A percentile compares a stretch with the other conserved stretches of the same genome.
Evolutionary conservation across 2,113 vertebrate genomes (phyloP).

Genomic region (Orthonyx spaldingii): DNA sequence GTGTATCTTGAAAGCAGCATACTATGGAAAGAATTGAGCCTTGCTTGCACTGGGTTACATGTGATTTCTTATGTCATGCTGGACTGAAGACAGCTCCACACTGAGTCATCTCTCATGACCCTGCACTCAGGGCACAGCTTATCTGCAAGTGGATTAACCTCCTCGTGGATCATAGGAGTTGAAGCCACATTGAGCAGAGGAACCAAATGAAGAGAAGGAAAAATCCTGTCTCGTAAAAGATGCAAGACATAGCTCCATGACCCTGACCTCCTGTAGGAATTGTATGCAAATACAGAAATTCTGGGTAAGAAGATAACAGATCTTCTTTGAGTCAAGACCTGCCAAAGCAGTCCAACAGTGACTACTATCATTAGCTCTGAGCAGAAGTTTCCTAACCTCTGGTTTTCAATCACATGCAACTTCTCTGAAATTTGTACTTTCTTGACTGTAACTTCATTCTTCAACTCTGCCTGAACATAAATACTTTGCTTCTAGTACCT

Average conservation of each 20-base stretch:
- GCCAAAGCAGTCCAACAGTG: neutral
- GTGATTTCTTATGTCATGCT: neutral
- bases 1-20: neutral
- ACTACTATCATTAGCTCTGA: neutral
- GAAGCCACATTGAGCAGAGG: neutral
- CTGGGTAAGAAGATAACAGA: neutral
- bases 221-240: neutral
- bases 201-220: neutral
- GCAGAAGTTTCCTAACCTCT: neutral
- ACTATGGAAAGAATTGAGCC: neutral
- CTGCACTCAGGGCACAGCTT: neutral
- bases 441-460: neutral
- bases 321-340: neutral
- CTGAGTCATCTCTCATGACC: fast-evolving
- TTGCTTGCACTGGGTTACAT: neutral
- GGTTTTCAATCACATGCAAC: neutral
- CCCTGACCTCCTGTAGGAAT: neutral
- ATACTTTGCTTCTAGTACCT: neutral
- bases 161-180: neutral
- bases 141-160: neutral
- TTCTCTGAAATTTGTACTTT: neutral
- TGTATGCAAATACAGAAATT: neutral
- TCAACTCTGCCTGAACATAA: neutral
- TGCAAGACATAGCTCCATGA: neutral
- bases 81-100: neutral